These are phyloP conservation scores for Dioctria rufipes DNA, from an alignment of 2,888 invertebrate species.

Conservation along the genomic window DNA sequence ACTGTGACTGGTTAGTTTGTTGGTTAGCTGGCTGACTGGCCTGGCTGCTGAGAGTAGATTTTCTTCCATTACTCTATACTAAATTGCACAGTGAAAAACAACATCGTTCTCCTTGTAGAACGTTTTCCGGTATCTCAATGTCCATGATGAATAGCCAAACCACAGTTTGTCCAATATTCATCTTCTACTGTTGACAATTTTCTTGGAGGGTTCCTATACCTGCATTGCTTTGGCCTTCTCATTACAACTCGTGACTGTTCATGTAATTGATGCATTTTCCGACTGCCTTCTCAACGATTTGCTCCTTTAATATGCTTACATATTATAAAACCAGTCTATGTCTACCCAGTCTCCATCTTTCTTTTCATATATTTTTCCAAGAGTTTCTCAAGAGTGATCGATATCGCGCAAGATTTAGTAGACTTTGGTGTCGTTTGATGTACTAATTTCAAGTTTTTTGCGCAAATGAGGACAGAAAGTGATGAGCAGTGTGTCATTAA, in stretches of 20 bases:
- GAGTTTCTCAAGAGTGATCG: background rate
- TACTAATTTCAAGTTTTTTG: conserved; percentile 47
- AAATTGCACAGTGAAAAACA: background rate
- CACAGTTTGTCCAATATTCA: conserved; percentile 2
- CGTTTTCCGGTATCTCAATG: conserved; percentile 44
- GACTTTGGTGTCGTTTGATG: conserved; percentile 26
- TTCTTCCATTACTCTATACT: background rate
- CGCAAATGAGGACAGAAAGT: conserved; percentile 38
- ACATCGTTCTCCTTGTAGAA: background rate
- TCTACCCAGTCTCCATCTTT: background rate
- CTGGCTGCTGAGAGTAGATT: background rate
- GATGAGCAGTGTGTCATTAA: conserved; percentile 38
- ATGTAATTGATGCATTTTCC: conserved; percentile 41
- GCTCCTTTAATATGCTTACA: background rate
- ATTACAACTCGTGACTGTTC: conserved; percentile 26
- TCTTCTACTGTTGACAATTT: conserved; percentile 30
- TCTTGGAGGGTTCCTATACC: conserved; percentile 11
- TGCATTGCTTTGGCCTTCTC: background rate
- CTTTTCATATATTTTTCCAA: background rate
- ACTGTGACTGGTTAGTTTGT: background rate
- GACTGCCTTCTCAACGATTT: conserved; percentile 21
- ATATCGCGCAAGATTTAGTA: conserved; percentile 44
- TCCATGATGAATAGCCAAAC: conserved; percentile 37
- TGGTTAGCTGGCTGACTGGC: background rate
- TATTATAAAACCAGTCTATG: background rate